Evolutionary conservation across 2,113 vertebrate genomes (phyloP).

Genomic region (Callipepla californica): DNA sequence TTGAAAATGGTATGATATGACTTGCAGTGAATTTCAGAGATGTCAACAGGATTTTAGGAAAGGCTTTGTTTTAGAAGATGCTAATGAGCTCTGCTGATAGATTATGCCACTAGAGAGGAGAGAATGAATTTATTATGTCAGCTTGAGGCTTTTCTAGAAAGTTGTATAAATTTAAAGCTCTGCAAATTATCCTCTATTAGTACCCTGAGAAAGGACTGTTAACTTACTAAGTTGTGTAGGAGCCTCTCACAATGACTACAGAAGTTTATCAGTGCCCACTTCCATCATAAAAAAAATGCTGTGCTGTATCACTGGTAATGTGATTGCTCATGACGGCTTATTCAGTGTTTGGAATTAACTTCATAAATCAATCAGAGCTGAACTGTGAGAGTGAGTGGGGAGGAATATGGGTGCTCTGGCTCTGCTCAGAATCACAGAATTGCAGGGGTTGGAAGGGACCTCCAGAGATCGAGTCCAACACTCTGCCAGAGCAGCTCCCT

Average conservation of each 20-base stretch:
- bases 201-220: background rate
- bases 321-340: background rate
- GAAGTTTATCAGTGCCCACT: background rate
- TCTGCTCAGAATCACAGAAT: background rate
- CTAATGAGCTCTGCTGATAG: constrained; percentile 55
- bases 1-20: constrained; percentile 19
- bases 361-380: background rate
- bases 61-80: constrained; percentile 49
- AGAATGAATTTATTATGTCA: constrained; percentile 44
- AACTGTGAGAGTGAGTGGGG: background rate
- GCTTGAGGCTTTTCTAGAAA: constrained; percentile 27
- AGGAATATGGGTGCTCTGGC: background rate
- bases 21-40: constrained; percentile 39
- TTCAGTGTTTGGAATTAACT: background rate
- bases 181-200: background rate
- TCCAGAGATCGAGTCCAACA: too few species aligned
- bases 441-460: too few species aligned
- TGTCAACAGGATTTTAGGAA: constrained; percentile 43
- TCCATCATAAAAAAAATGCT: background rate
- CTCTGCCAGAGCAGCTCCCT: too few species aligned
- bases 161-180: constrained; percentile 27
- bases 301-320: background rate
- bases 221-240: background rate
- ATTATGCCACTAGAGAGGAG: constrained; percentile 20
- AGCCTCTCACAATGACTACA: background rate